Percentiles rank a stretch among this genome's conserved stretches.
These are phyloP conservation scores for Burhinus oedicnemus DNA, from an alignment of 2,113 vertebrate genomes.

Conservation along the genomic window DNA sequence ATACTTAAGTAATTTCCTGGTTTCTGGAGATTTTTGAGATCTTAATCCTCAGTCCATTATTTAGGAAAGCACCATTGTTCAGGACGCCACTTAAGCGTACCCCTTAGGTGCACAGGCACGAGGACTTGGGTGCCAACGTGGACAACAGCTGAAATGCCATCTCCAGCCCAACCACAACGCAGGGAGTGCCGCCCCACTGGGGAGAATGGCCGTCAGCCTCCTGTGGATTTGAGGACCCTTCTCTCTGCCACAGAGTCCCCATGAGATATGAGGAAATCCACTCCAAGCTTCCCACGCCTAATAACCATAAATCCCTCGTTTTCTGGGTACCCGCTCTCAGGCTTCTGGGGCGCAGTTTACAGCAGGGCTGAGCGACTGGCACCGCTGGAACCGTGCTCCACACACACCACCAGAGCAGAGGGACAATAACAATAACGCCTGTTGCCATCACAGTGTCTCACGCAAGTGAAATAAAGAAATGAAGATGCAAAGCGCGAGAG, in stretches of 20 bases:
- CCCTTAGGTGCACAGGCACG: background rate
- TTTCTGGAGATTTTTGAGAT: background rate
- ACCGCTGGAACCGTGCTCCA: background rate
- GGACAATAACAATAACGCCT: accelerated
- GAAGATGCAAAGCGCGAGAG: too few relatives aligned
- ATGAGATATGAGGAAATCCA: background rate
- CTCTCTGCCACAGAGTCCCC: background rate
- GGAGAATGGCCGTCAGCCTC: background rate
- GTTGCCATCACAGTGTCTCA: background rate
- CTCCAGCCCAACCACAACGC: background rate
- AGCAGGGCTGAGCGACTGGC: background rate
- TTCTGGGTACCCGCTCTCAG: background rate
- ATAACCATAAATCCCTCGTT: background rate
- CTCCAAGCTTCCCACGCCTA: background rate
- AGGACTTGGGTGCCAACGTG: background rate
- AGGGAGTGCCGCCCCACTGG: background rate
- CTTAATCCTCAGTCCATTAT: background rate
- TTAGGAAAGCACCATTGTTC: background rate
- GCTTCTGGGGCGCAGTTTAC: background rate
- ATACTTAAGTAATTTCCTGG: background rate
- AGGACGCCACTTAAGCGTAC: background rate
- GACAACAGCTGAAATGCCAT: background rate
- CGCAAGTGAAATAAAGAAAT: accelerated
- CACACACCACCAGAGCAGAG: too few relatives aligned
- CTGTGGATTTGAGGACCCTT: too few relatives aligned